Evolutionary conservation across 2,888 invertebrate species (phyloP).

Genomic region (Coenonympha arcania): DNA sequence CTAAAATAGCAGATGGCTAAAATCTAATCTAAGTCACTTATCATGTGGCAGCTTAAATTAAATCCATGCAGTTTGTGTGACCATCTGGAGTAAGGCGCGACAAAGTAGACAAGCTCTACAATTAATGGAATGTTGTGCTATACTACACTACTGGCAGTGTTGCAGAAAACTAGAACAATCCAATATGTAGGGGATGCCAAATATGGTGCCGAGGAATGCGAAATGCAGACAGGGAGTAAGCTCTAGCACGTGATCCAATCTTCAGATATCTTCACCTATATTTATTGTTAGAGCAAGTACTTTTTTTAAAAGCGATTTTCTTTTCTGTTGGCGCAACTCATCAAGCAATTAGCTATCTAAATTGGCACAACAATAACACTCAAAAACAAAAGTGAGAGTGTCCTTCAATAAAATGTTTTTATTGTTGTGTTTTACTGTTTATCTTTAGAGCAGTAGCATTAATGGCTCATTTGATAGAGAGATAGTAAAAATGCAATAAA

Average conservation of each 20-base stretch:
- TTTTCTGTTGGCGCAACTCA: neutral
- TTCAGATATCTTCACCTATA: neutral
- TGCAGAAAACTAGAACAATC: conserved; percentile 10
- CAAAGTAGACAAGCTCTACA: neutral
- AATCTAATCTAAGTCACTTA: no score
- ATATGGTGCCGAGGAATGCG: conserved; percentile 10
- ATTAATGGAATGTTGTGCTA: conserved; percentile 4
- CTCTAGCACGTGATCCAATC: neutral
- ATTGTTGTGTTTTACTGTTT: neutral
- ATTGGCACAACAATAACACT: neutral
- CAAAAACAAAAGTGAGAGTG: conserved; percentile 1
- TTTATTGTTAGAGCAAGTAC: neutral
- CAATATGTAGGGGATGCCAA: conserved; percentile 6
- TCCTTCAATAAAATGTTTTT: conserved; percentile 1
- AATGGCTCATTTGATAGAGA: neutral
- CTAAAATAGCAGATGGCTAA: no score
- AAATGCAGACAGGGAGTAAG: neutral
- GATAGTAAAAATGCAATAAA: neutral
- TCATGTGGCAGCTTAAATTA: no score
- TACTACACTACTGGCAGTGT: neutral
- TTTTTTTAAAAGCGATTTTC: neutral
- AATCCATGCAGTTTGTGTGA: neutral
- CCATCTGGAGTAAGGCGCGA: neutral
- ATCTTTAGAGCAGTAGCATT: neutral
- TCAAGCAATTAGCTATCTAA: neutral